phyloP scores from a whole-genome alignment of 2,888 invertebrate species.

The Ophion obscuratus region DNA sequence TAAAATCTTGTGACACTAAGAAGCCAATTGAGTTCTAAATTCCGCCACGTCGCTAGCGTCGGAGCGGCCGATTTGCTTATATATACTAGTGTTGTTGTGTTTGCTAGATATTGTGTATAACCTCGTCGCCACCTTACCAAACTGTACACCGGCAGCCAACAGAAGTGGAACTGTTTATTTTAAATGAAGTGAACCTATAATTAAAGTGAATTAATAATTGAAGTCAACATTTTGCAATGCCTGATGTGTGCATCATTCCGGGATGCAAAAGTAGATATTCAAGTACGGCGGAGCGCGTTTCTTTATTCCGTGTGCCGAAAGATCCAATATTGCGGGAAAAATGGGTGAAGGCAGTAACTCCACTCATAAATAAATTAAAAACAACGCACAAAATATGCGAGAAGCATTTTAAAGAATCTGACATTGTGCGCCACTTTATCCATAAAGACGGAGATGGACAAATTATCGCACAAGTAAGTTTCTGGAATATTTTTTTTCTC shows the following conservation, averaged over 20 bases:
- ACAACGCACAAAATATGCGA: slow-evolving; percentile 1
- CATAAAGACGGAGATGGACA: slow-evolving; percentile 1
- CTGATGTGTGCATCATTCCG: not conserved
- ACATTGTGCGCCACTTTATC: not conserved
- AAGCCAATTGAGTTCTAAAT: not conserved
- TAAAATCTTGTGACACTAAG: not conserved
- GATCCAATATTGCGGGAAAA: not conserved
- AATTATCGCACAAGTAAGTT: slow-evolving; percentile 2
- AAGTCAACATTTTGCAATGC: not conserved
- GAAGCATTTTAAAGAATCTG: not conserved
- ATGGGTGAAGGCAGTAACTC: not conserved
- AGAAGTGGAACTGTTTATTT: not conserved
- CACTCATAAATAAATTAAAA: not conserved
- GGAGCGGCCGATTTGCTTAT: not conserved
- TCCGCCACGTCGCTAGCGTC: not conserved
- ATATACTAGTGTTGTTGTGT: not conserved
- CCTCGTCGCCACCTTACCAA: not conserved
- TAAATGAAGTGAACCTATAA: not conserved
- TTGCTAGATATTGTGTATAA: not conserved
- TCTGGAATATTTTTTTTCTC: not conserved
- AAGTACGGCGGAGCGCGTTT: not conserved
- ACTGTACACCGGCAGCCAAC: not conserved
- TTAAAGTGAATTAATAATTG: not conserved
- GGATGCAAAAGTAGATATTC: slow-evolving; percentile 1
- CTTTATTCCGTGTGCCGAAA: not conserved